Conservation (phyloP, 2,888 invertebrate genomes). For the Maniola hyperantus region DNA sequence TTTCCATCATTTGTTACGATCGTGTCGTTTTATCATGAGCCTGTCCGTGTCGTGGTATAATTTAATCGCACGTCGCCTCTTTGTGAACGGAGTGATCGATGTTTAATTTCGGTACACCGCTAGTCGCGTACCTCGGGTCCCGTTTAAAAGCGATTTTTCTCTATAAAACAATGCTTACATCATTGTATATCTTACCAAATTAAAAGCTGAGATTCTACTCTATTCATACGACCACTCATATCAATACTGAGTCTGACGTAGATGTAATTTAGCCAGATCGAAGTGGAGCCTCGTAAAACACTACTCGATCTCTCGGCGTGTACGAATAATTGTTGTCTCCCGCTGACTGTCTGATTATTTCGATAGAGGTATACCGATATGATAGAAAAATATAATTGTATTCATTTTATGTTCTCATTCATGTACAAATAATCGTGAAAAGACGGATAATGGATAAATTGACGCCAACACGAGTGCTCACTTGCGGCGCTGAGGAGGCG, state of each 20-base stretch:
- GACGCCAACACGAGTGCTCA: too few relatives aligned
- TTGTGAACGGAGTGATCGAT: constrained; percentile 39
- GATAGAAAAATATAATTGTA: neutral
- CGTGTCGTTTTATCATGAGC: neutral
- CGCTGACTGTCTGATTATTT: neutral
- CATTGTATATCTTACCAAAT: neutral
- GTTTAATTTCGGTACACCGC: constrained; percentile 22
- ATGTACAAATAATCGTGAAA: too few relatives aligned
- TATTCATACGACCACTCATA: neutral
- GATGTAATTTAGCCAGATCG: neutral
- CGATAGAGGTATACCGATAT: neutral
- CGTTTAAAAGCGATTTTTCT: constrained; percentile 30
- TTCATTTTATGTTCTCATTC: too few relatives aligned
- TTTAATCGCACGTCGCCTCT: constrained; percentile 44
- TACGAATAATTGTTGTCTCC: neutral
- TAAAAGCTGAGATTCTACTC: neutral
- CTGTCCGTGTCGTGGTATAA: neutral
- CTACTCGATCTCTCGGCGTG: neutral
- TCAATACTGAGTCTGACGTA: neutral
- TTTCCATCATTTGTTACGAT: neutral
- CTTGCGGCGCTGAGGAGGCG: too few relatives aligned
- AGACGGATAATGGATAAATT: too few relatives aligned
- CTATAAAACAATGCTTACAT: constrained; percentile 13
- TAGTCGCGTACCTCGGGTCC: constrained; percentile 25
- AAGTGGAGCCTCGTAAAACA: constrained; percentile 9